A percentile compares a stretch with the other conserved stretches of the same genome.
Conservation (phyloP, 1,140 invertebrate genomes). For the Lordiphosa stackelbergi region DNA sequence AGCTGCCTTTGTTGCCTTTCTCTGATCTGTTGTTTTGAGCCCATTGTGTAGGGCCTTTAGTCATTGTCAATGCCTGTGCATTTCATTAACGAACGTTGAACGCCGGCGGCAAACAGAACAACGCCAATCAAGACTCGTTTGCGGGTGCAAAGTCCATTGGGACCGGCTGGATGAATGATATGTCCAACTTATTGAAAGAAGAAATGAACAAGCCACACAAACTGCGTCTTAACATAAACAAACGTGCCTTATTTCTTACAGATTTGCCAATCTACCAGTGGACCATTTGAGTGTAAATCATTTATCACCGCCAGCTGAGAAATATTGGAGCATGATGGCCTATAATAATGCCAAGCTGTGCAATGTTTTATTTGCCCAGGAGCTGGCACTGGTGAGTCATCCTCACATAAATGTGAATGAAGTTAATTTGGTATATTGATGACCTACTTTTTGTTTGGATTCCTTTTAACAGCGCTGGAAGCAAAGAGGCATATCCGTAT, state of each 20-base stretch:
- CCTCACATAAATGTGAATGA: neutral
- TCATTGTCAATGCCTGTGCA: constrained; percentile 41
- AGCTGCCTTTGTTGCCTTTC: neutral
- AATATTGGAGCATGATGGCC: constrained; percentile 88
- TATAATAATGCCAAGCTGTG: constrained; percentile 95
- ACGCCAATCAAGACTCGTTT: constrained; percentile 68
- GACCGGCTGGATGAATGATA: constrained; percentile 24
- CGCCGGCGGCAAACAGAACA: constrained; percentile 20
- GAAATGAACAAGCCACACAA: constrained; percentile 8
- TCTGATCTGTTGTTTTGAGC: constrained; percentile 8
- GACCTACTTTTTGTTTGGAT: constrained; percentile 13
- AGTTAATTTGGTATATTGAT: neutral
- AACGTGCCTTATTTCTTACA: constrained; percentile 69
- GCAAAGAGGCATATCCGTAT: constrained; percentile 84
- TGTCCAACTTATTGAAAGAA: constrained; percentile 3
- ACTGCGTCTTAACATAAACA: constrained; percentile 47
- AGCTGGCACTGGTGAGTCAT: constrained; percentile 80
- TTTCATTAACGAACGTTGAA: constrained; percentile 55
- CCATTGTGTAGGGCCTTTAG: constrained; percentile 28
- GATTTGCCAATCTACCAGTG: constrained; percentile 80
- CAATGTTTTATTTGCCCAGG: constrained; percentile 90
- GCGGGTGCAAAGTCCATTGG: constrained; percentile 57
- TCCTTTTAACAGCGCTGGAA: constrained; percentile 80
- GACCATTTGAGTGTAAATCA: constrained; percentile 79
- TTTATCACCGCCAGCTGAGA: constrained; percentile 78